Evolutionary conservation across 2,797 vertebrate species (phyloP).

Genomic region (Luscinia luscinia): DNA sequence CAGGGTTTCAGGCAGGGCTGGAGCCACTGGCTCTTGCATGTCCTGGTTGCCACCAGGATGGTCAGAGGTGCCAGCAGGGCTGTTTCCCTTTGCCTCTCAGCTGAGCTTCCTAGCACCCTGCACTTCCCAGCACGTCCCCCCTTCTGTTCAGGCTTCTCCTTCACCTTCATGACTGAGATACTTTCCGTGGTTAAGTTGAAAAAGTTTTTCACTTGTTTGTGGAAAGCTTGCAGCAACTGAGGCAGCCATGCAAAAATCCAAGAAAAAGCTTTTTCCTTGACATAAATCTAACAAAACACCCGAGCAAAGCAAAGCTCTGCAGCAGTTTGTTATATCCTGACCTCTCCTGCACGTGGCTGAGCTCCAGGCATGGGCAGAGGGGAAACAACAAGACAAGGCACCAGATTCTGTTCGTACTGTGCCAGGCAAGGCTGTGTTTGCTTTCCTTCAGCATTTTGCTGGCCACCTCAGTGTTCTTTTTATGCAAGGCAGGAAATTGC

Average conservation of each 20-base stretch:
- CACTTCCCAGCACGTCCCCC: background rate
- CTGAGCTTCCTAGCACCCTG: background rate
- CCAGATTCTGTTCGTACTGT: background rate
- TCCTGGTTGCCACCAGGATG: background rate
- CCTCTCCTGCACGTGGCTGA: fast-evolving
- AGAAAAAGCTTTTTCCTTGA: background rate
- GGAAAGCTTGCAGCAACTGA: background rate
- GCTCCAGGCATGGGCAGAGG: background rate
- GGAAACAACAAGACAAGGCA: background rate
- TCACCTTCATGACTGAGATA: background rate
- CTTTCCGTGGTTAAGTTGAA: background rate
- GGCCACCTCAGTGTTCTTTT: background rate
- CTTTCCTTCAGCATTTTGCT: background rate
- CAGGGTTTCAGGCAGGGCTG: background rate
- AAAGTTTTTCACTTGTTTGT: background rate
- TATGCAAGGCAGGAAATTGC: background rate
- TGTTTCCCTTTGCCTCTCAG: background rate
- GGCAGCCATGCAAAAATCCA: background rate
- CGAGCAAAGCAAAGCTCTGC: background rate
- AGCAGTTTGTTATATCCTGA: background rate
- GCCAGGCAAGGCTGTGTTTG: background rate
- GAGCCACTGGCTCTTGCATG: background rate
- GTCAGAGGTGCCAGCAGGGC: background rate
- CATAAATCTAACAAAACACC: background rate
- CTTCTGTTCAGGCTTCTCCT: background rate